These are phyloP conservation scores for Myotis brandtii DNA, from an alignment of 2,113 vertebrate species.

Conservation along the genomic window DNA sequence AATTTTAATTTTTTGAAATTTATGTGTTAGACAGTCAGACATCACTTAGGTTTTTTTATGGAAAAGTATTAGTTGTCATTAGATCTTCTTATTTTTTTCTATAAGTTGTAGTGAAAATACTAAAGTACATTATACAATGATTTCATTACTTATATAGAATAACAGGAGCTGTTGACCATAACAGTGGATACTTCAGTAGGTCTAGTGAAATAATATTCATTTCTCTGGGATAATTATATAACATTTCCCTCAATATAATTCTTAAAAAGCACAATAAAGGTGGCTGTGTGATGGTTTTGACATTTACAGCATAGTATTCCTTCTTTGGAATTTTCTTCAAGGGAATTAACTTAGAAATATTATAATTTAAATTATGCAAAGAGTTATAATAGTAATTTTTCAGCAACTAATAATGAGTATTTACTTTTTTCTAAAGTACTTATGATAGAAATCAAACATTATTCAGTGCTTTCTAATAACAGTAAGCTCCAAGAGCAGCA, in stretches of 20 bases:
- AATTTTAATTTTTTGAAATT: not conserved
- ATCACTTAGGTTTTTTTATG: not conserved
- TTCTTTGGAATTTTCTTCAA: slow-evolving; percentile 2
- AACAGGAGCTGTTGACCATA: not conserved
- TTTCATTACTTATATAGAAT: not conserved
- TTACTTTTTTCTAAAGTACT: not conserved
- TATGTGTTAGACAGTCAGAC: not conserved
- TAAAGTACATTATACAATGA: not conserved
- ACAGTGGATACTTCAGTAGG: not conserved
- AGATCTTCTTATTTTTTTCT: not conserved
- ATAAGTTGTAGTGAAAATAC: not conserved
- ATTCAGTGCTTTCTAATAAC: not conserved
- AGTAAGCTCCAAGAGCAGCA: not conserved
- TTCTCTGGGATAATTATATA: not conserved
- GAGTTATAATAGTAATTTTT: not conserved
- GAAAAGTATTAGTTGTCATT: not conserved
- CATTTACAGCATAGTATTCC: not conserved
- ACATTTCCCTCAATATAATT: not conserved
- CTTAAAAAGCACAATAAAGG: not conserved
- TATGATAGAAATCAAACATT: not conserved
- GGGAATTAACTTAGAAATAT: not conserved
- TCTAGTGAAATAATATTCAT: not conserved
- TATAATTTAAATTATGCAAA: slow-evolving; percentile 30
- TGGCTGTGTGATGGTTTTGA: not conserved
- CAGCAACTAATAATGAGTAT: not conserved